Base-by-base conservation (phyloP, 2,888 invertebrate species). In the Quadroppia sp. region DNA sequence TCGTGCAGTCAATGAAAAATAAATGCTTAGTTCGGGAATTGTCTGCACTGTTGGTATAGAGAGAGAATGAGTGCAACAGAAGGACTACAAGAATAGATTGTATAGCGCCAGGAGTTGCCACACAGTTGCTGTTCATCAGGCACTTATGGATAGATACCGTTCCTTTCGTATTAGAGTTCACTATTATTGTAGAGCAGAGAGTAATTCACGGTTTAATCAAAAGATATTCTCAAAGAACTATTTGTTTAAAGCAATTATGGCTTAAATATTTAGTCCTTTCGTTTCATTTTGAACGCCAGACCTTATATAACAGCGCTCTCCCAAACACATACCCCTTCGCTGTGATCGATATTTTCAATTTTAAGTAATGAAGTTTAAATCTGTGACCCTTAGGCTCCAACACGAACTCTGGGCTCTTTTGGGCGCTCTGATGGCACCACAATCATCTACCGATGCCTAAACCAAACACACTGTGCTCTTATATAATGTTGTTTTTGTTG, bases 361-460 rank as follows among this genome's bases (percentile, higher is more conserved):
- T 64, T 36, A 64, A 64, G 28, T 64, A 64, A 64, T 64, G 61
- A 64, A 64, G 61, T 64, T 64, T 64, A 64, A 64, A 64, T 64
- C 61, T 64, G 61, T 64, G 61, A 9, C 36, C 36, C 36, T 64
- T 20, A 40, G 61, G 61, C 61, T 36, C 32, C 11, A 2, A 64
- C 61, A 64, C 61, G 36, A 64, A 64, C 61, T 64, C 61, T 36
- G 23, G 13, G 28, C n/a, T 59, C 28, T 13, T 15, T 48, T 15
- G 7, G 9, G 20, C 13, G 11, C n/a, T n/a, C 3, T 53, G 23
- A 23, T 4, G 23, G n/a, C 11, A 53, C 3, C n/a, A 9, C 3
- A 53, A 25, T 17, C 4, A 20, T 17, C 6, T 53, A 53, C 23
- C 9, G 17, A 48, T 4, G 3, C 48, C 15, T 9, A 9, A 48